phyloP scores from a whole-genome alignment of 2,888 invertebrate genomes.

The Axea sp. region DNA sequence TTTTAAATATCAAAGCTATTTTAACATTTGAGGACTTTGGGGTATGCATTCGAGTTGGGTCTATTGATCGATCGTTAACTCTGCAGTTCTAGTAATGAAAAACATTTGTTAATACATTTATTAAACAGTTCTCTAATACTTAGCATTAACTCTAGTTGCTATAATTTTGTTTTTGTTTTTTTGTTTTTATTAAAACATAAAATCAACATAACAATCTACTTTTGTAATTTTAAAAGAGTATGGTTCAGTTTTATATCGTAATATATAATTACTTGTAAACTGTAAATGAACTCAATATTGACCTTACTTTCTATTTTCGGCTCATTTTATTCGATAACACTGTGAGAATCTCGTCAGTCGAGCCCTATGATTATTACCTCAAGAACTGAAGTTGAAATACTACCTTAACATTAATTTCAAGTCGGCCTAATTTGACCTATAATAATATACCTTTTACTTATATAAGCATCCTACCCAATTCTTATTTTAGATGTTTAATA shows the following conservation, averaged over 20 bases:
- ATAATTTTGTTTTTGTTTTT: too few species aligned
- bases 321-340: conserved; percentile 22
- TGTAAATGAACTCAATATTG: neutral
- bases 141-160: too few species aligned
- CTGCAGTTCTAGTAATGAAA: too few species aligned
- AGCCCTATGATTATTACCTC: conserved; percentile 51
- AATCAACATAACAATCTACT: too few species aligned
- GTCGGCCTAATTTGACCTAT: conserved; percentile 42
- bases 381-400: conserved; percentile 47
- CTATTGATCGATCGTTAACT: too few species aligned
- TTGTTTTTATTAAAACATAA: too few species aligned
- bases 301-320: conserved; percentile 47
- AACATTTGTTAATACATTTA: too few species aligned
- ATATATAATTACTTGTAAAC: neutral
- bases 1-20: too few species aligned
- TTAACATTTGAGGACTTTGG: too few species aligned
- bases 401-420: conserved; percentile 40
- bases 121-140: too few species aligned
- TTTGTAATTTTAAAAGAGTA: neutral
- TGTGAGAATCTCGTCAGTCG: conserved; percentile 45
- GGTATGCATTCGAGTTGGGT: too few species aligned
- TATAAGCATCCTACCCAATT: conserved; percentile 26
- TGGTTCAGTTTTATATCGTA: neutral
- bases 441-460: conserved; percentile 25
- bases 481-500: conserved; percentile 3